Percentiles rank a stretch among this genome's conserved stretches.
These are phyloP conservation scores for Lycaena phlaeas DNA, from an alignment of 2,888 invertebrate genomes.

Conservation along the genomic window DNA sequence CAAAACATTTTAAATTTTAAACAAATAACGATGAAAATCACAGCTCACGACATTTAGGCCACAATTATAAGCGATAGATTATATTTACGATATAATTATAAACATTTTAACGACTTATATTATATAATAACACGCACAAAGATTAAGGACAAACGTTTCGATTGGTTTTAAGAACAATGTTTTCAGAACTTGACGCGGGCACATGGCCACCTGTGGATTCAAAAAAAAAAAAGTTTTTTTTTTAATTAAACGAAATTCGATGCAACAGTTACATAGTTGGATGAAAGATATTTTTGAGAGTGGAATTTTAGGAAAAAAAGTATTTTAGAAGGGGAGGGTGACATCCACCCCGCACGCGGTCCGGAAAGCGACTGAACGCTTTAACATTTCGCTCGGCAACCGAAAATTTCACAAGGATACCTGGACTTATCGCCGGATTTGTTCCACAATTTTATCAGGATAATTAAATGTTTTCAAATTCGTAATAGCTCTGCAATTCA, in stretches of 20 bases:
- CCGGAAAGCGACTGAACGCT: conserved; percentile 26
- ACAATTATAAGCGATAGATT: conserved; percentile 3
- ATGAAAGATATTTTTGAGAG: not conserved
- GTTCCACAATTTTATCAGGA: conserved; percentile 10
- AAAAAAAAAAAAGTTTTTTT: conserved; percentile 14
- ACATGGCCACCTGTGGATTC: conserved; percentile 31
- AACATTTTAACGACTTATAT: not conserved
- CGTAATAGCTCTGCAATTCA: not conserved
- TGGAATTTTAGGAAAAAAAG: conserved; percentile 15
- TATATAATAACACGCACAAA: not conserved
- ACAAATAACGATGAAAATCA: conserved; percentile 4
- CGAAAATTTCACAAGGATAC: conserved; percentile 28
- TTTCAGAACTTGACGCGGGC: conserved; percentile 14
- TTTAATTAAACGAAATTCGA: conserved; percentile 10
- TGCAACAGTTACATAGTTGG: too few relatives aligned
- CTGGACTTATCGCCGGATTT: conserved; percentile 19
- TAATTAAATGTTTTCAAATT: conserved; percentile 7
- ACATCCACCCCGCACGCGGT: conserved; percentile 23
- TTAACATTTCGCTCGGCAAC: conserved; percentile 19
- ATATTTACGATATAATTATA: not conserved
- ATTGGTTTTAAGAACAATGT: not conserved
- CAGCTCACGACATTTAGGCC: conserved; percentile 7
- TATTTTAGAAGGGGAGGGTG: conserved; percentile 19
- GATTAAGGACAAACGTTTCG: conserved; percentile 6
- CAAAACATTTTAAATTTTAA: conserved; percentile 7